A percentile compares a stretch with the other conserved stretches of the same genome.
Evolutionary conservation across 1,140 invertebrate species (phyloP).

Genomic region (Eulimnadia texana): DNA sequence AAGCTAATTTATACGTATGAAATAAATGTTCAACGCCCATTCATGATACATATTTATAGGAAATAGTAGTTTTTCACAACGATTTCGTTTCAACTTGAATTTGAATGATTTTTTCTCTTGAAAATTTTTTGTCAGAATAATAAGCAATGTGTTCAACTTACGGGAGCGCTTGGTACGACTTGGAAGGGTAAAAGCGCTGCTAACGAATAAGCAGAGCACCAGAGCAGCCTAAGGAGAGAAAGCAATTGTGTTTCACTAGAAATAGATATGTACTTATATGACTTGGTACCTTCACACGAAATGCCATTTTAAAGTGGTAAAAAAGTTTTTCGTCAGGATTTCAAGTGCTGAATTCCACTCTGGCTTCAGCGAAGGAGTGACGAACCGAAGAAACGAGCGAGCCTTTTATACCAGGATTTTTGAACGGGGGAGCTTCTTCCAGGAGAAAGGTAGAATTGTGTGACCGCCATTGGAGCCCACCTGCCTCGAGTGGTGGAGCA

Average conservation of each 20-base stretch:
- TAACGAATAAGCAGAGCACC: neutral
- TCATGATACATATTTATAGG: too few species aligned
- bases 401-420: neutral
- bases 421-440: neutral
- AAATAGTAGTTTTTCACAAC: neutral
- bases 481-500: neutral
- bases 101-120: neutral
- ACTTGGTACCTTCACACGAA: neutral
- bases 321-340: too few species aligned
- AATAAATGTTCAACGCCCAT: neutral
- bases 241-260: neutral
- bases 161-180: neutral
- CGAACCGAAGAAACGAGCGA: neutral
- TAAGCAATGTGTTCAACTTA: neutral
- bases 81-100: neutral
- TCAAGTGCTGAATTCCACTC: neutral
- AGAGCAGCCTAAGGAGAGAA: neutral
- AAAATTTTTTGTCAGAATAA: neutral
- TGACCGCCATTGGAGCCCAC: neutral
- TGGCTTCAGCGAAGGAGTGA: neutral
- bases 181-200: neutral
- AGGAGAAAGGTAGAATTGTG: neutral
- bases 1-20: neutral
- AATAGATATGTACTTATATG: neutral
- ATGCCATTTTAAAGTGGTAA: neutral